These are phyloP conservation scores for Cephus runcator DNA, from an alignment of 2,888 invertebrate genomes.

Conservation along the genomic window DNA sequence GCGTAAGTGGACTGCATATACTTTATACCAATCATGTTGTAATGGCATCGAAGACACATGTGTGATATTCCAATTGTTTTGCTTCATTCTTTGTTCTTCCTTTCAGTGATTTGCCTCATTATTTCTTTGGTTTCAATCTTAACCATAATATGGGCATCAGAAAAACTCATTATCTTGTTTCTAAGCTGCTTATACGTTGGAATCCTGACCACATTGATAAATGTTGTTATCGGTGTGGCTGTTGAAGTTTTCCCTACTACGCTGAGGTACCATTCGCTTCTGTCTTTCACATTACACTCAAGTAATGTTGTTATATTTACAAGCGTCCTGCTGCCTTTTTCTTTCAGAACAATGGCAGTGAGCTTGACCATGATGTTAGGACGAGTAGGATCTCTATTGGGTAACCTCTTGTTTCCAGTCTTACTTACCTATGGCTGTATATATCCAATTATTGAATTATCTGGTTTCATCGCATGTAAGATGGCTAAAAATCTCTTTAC, in stretches of 20 bases:
- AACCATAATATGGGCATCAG: constrained; percentile 48
- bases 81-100: not conserved
- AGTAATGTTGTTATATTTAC: constrained; percentile 17
- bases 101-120: constrained; percentile 35
- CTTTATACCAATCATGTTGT: not conserved
- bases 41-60: not conserved
- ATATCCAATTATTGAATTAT: constrained; percentile 42
- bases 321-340: constrained; percentile 20
- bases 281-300: not conserved
- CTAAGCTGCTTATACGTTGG: constrained; percentile 45
- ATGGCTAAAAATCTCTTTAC: not conserved
- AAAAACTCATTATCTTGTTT: constrained; percentile 33
- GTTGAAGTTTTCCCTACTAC: constrained; percentile 76
- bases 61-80: not conserved
- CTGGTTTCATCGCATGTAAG: constrained; percentile 44
- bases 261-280: constrained; percentile 66
- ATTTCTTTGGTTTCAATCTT: constrained; percentile 35
- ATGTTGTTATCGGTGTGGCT: constrained; percentile 71
- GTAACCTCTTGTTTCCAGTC: constrained; percentile 59
- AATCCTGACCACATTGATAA: constrained; percentile 37
- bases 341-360: constrained; percentile 59
- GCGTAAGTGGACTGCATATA: constrained; percentile 30
- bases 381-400: constrained; percentile 58
- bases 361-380: constrained; percentile 59
- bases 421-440: constrained; percentile 53